Evolutionary conservation across 2,797 vertebrate genomes (phyloP).

Genomic region (Mormyrus hasselquistii): DNA sequence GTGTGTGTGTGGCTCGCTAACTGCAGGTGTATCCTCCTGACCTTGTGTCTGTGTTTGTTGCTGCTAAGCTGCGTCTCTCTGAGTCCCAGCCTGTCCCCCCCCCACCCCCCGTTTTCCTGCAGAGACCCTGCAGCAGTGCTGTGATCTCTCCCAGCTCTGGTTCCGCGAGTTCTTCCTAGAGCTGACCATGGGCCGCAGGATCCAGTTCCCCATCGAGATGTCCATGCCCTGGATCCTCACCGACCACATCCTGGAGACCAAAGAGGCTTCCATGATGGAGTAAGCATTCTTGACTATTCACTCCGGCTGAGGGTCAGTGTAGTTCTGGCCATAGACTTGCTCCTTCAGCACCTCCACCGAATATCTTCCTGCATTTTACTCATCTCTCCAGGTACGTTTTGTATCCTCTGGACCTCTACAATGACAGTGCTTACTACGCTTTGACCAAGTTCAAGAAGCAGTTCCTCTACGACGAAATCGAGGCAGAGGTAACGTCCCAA

Average conservation of each 20-base stretch:
- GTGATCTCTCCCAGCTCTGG: slow-evolving; percentile 94
- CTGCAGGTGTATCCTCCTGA: not conserved
- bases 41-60: not conserved
- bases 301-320: not conserved
- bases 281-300: slow-evolving; percentile 49
- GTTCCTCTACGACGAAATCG: slow-evolving; percentile 97
- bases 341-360: not conserved
- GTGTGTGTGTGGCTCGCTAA: not conserved
- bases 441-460: slow-evolving; percentile 99
- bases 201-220: slow-evolving; percentile 98
- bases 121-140: slow-evolving; percentile 96
- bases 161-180: slow-evolving; percentile 97
- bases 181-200: slow-evolving; percentile 92
- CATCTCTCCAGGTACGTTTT: slow-evolving; percentile 76
- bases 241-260: slow-evolving; percentile 92
- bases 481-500: slow-evolving; percentile 78
- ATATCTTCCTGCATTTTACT: not conserved
- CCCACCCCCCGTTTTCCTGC: slow-evolving; percentile 19
- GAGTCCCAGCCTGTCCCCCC: not conserved
- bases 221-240: slow-evolving; percentile 98
- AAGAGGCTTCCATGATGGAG: slow-evolving; percentile 98
- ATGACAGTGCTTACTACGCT: slow-evolving; percentile 96
- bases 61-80: not conserved
- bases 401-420: slow-evolving; percentile 94
- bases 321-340: not conserved